A percentile compares a stretch with the other conserved stretches of the same genome.
Evolutionary conservation across 2,888 invertebrate genomes (phyloP).

Genomic region (Aquatica leii): DNA sequence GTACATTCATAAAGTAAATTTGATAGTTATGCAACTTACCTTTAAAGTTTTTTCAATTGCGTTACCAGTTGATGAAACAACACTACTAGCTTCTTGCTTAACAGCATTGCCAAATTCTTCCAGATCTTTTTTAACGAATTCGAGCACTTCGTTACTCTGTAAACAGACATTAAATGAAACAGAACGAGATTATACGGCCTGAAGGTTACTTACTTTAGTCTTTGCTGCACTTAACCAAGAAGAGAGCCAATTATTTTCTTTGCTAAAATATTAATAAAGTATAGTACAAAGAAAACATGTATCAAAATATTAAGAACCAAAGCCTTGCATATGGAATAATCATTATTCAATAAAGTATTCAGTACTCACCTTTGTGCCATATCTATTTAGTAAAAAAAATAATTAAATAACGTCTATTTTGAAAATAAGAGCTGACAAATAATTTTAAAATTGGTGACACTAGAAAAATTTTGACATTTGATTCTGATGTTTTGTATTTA

Average conservation of each 20-base stretch:
- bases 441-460: slow-evolving; percentile 31
- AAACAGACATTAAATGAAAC: slow-evolving; percentile 23
- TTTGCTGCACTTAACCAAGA: slow-evolving; percentile 60
- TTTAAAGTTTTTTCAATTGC: slow-evolving; percentile 75
- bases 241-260: slow-evolving; percentile 57
- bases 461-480: slow-evolving; percentile 42
- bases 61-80: slow-evolving; percentile 71
- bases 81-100: slow-evolving; percentile 73
- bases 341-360: background rate
- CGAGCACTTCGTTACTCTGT: slow-evolving; percentile 77
- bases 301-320: slow-evolving; percentile 2
- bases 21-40: no score
- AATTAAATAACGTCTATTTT: slow-evolving; percentile 2
- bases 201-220: slow-evolving; percentile 53
- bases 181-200: background rate
- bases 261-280: slow-evolving; percentile 43
- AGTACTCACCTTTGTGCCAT: slow-evolving; percentile 1
- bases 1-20: no score
- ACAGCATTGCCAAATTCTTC: slow-evolving; percentile 78
- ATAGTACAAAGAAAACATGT: slow-evolving; percentile 10
- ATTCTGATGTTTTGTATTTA: slow-evolving; percentile 42
- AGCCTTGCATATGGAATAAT: slow-evolving; percentile 18
- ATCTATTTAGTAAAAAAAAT: background rate
- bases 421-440: slow-evolving; percentile 16
- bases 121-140: slow-evolving; percentile 79